Evolutionary conservation across 2,113 vertebrate genomes (phyloP).

Genomic region (Thamnaconus septentrionalis): DNA sequence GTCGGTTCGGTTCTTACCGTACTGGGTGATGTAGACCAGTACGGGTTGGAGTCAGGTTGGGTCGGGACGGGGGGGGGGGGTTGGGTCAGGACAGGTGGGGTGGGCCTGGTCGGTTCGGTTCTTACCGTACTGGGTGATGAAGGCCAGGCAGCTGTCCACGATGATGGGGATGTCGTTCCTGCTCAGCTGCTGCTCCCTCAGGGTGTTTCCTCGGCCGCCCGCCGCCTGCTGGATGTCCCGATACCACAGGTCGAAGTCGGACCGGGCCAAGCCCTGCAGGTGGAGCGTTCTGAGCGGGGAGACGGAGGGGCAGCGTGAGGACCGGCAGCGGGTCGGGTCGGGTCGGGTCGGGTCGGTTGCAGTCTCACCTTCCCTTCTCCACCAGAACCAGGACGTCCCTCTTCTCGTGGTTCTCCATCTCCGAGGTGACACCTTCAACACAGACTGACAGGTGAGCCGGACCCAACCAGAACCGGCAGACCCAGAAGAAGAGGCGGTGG

Average conservation of each 20-base stretch:
- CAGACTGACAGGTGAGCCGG: conserved; percentile 5
- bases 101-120: background rate
- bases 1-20: conserved; percentile 87
- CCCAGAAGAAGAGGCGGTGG: background rate
- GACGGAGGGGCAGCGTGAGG: background rate
- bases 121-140: conserved; percentile 96
- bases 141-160: conserved; percentile 95
- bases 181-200: conserved; percentile 95
- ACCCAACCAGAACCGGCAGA: background rate
- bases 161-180: conserved; percentile 94
- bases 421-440: conserved; percentile 79
- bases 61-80: too few species aligned
- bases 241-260: conserved; percentile 87
- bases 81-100: too few species aligned
- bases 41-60: too few species aligned
- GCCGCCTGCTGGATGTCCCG: conserved; percentile 85
- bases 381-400: conserved; percentile 91
- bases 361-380: conserved; percentile 89
- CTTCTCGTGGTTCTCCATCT: conserved; percentile 85
- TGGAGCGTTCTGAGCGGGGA: conserved; percentile 85
- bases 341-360: background rate
- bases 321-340: background rate
- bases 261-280: conserved; percentile 84
- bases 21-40: too few species aligned
- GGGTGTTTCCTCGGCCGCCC: conserved; percentile 84